Evolutionary conservation across 2,797 vertebrate species (phyloP).

Genomic region (Coregonus ussuriensis): DNA sequence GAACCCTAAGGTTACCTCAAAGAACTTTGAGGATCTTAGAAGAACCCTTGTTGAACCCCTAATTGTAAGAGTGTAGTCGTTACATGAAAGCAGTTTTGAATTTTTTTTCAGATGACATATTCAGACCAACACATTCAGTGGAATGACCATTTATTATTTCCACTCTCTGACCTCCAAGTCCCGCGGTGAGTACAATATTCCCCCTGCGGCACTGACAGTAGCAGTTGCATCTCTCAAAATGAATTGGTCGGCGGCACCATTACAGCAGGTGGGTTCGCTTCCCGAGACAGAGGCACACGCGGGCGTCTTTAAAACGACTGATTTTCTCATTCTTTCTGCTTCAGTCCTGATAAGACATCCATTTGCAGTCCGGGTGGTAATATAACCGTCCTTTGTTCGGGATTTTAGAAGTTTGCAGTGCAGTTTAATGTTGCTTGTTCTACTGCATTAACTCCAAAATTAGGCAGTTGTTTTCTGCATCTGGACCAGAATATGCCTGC

Average conservation of each 20-base stretch:
- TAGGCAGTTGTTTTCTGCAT: background rate
- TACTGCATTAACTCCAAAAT: background rate
- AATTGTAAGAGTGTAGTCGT: background rate
- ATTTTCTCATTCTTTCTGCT: conserved; percentile 5
- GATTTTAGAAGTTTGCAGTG: background rate
- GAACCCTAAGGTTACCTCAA: too few relatives aligned
- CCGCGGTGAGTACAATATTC: conserved; percentile 18
- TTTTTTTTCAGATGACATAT: background rate
- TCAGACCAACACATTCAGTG: background rate
- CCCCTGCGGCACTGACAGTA: conserved; percentile 39
- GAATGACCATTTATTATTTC: conserved; percentile 31
- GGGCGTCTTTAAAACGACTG: conserved; percentile 32
- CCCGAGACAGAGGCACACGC: conserved; percentile 21
- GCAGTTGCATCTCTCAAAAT: conserved; percentile 67
- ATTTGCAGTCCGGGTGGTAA: background rate
- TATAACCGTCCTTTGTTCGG: background rate
- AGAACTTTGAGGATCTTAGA: too few relatives aligned
- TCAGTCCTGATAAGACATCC: background rate
- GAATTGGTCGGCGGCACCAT: conserved; percentile 64
- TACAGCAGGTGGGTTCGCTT: conserved; percentile 49
- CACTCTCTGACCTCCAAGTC: conserved; percentile 30
- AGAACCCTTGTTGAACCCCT: too few relatives aligned
- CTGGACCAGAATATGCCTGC: background rate
- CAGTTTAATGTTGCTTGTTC: conserved; percentile 1
- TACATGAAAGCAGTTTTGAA: background rate